Percentiles rank a stretch among this genome's conserved stretches.
These are phyloP conservation scores for Harpalus rubripes DNA, from an alignment of 2,888 invertebrate genomes.

Conservation along the genomic window DNA sequence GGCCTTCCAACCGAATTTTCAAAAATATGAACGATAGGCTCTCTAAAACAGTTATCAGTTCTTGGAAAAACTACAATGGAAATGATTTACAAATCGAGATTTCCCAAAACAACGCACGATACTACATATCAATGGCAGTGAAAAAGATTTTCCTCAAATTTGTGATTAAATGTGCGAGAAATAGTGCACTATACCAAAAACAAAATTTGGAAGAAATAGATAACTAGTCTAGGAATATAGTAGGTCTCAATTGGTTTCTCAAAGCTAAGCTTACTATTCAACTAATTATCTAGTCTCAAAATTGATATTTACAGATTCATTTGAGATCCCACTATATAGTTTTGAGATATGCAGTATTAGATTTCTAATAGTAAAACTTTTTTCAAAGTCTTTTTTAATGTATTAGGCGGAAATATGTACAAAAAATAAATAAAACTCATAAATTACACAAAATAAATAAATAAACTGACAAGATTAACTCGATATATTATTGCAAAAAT, in stretches of 20 bases:
- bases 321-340: slow-evolving; percentile 45
- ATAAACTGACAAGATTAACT: slow-evolving; percentile 54
- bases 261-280: slow-evolving; percentile 40
- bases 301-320: slow-evolving; percentile 39
- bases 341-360: slow-evolving; percentile 57
- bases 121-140: slow-evolving; percentile 63
- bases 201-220: slow-evolving; percentile 53
- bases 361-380: slow-evolving; percentile 39
- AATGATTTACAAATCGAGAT: slow-evolving; percentile 22
- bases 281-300: slow-evolving; percentile 19
- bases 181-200: slow-evolving; percentile 56
- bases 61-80: slow-evolving; percentile 52
- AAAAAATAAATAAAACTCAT: slow-evolving; percentile 45
- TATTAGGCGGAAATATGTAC: slow-evolving; percentile 57
- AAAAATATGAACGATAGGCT: slow-evolving; percentile 46
- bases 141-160: slow-evolving; percentile 60
- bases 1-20: slow-evolving; percentile 32
- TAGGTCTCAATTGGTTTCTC: slow-evolving; percentile 46
- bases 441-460: slow-evolving; percentile 49
- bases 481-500: slow-evolving; percentile 62
- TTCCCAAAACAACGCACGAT: slow-evolving; percentile 49
- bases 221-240: slow-evolving; percentile 51
- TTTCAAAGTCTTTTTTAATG: slow-evolving; percentile 29
- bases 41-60: slow-evolving; percentile 57
- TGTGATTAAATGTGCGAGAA: slow-evolving; percentile 58